Evolutionary conservation across 1,140 invertebrate species (phyloP).

Genomic region (Drosophila takahashii): DNA sequence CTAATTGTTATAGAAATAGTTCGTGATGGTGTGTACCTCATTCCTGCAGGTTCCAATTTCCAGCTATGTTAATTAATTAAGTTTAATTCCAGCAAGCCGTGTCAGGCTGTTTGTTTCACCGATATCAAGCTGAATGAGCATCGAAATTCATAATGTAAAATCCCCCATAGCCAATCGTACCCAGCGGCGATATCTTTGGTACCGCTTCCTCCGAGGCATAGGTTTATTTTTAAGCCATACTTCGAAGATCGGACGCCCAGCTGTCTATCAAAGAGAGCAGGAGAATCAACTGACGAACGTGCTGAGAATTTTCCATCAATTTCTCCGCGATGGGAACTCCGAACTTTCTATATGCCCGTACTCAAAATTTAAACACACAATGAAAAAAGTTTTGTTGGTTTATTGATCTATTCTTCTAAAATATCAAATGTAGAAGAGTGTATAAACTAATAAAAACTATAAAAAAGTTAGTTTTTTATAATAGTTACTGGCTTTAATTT

Average conservation of each 20-base stretch:
- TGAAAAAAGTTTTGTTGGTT: background rate
- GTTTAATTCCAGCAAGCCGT: slow-evolving; percentile 7
- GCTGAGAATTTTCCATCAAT: slow-evolving; percentile 67
- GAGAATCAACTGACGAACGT: slow-evolving; percentile 46
- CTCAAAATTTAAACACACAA: slow-evolving; percentile 28
- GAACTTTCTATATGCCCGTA: slow-evolving; percentile 58
- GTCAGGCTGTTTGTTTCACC: slow-evolving; percentile 10
- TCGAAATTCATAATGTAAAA: slow-evolving; percentile 35
- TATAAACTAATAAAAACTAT: too few species aligned
- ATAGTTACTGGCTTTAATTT: too few species aligned
- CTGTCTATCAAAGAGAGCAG: slow-evolving; percentile 28
- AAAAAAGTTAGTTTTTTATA: too few species aligned
- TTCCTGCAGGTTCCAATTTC: background rate
- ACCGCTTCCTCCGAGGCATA: slow-evolving; percentile 19
- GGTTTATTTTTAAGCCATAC: slow-evolving; percentile 32
- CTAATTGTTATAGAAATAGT: background rate
- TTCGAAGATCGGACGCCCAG: slow-evolving; percentile 11
- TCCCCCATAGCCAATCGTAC: slow-evolving; percentile 17
- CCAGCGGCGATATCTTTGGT: slow-evolving; percentile 37
- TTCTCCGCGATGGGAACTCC: slow-evolving; percentile 54
- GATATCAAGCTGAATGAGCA: slow-evolving; percentile 19
- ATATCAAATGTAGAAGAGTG: too few species aligned
- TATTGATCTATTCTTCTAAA: too few species aligned
- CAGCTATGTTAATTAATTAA: background rate
- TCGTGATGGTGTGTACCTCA: background rate